Evolutionary conservation across 92 coral and sea anemone species (phyloP), one percentile per base, ranked within the genome.

Genomic region (Parazoanthus darwini): DNA sequence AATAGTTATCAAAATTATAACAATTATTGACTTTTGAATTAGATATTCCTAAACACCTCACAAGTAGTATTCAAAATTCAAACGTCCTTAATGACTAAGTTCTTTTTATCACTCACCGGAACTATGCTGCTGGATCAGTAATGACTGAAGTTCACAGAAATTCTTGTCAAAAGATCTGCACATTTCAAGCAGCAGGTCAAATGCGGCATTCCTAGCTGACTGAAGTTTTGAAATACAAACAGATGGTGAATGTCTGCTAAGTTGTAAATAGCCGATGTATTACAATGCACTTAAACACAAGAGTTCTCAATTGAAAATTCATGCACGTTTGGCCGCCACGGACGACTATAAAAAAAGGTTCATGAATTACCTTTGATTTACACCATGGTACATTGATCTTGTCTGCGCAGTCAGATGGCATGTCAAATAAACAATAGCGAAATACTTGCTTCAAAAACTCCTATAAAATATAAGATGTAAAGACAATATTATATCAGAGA

Each of bases 151-250:
- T 79, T 97, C 99, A 70, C 93, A 92, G 82, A 95, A 97, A 93
- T 95, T 95, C 37, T 91, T 94, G 78, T 86, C 92, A 79, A 94
- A 97, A 38, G 94, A 94, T 51, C 98, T 91, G 48, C 94, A 87
- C 96, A 97, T 89, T 86, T 97, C 99, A 20, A 97, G 84, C 79
- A 97, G 87, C 76, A 97, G 96, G 88, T 97, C 99, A 81, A 94
- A 97, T 3, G 98, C 98, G 42, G 97, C 94, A 75, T 93, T 91
- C 70, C 99, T 90, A 0, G 98, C 95, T 77, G 96, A 85, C 99
- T 96, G 79, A 50, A 51, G 43, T 35, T 25, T 36, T 39, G 72
- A 89, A 43, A 46, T 4, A 76, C 22, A 16, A 25, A 54, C 37
- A 22, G 33, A 26, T 26, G 39, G 16, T 37, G 9, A 9, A 35